A percentile compares a stretch with the other conserved stretches of the same genome.
These are phyloP conservation scores for Caenorhabditis sulstoni DNA, from an alignment of 2,888 invertebrate genomes.

Conservation along the genomic window DNA sequence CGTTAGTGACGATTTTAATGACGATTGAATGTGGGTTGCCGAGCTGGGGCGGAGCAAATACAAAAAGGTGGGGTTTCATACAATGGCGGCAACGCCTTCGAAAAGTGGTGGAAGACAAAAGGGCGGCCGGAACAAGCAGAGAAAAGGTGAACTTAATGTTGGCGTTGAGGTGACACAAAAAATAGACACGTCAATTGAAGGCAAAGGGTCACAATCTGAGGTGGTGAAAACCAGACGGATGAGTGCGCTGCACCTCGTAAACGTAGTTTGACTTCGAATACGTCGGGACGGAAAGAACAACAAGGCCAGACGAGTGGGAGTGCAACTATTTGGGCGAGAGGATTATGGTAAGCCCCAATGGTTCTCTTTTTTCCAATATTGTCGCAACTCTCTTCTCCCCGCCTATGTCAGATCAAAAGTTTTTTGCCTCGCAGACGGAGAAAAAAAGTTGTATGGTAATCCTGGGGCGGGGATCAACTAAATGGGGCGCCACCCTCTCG, in stretches of 20 bases:
- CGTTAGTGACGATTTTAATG: constrained; percentile 34
- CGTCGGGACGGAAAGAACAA: constrained; percentile 10
- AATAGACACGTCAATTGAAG: constrained; percentile 49
- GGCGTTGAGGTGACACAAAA: constrained; percentile 54
- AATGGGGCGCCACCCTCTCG: constrained; percentile 45
- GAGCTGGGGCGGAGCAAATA: not conserved
- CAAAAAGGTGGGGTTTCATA: constrained; percentile 35
- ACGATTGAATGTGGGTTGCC: constrained; percentile 19
- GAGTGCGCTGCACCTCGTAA: not conserved
- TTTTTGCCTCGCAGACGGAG: constrained; percentile 3
- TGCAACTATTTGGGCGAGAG: constrained; percentile 12
- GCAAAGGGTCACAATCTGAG: constrained; percentile 22
- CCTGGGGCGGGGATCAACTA: constrained; percentile 48
- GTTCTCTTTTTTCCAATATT: constrained; percentile 36
- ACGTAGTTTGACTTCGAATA: constrained; percentile 17
- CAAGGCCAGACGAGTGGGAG: constrained; percentile 12
- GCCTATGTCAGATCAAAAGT: constrained; percentile 8
- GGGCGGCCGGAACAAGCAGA: constrained; percentile 35
- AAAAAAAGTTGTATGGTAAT: constrained; percentile 57
- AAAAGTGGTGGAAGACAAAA: constrained; percentile 49
- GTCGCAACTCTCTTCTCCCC: constrained; percentile 16
- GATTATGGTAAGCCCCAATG: constrained; percentile 31
- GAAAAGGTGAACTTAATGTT: constrained; percentile 50
- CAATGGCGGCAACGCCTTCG: constrained; percentile 29
- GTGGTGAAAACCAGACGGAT: constrained; percentile 14